A percentile compares a stretch with the other conserved stretches of the same genome.
Evolutionary conservation across 2,113 vertebrate species (phyloP).

Genomic region (Hippocampus abdominalis): DNA sequence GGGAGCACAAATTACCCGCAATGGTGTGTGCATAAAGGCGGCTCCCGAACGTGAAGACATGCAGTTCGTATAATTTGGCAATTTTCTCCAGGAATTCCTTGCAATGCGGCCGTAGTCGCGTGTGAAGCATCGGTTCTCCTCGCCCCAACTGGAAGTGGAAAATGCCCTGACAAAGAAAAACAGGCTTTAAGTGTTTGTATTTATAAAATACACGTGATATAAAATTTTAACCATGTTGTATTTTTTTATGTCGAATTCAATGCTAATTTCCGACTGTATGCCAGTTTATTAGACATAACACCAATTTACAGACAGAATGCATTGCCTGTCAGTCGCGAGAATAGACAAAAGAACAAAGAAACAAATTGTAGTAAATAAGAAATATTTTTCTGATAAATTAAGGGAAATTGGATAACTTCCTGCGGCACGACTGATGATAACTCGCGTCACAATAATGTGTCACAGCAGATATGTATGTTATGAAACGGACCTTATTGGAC

Average conservation of each 20-base stretch:
- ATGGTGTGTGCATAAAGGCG: slow-evolving; percentile 98
- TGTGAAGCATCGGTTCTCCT: slow-evolving; percentile 95
- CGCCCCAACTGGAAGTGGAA: slow-evolving; percentile 95
- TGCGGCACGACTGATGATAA: no score
- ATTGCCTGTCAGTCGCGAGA: no score
- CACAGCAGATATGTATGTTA: not conserved
- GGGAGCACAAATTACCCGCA: slow-evolving; percentile 75
- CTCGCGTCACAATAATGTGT: no score
- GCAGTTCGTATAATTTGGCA: slow-evolving; percentile 90
- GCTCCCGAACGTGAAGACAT: slow-evolving; percentile 97
- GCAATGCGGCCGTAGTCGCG: slow-evolving; percentile 93
- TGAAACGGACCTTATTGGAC: slow-evolving; percentile 84
- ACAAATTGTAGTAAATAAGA: no score
- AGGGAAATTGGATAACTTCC: no score
- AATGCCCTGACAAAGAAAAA: slow-evolving; percentile 78
- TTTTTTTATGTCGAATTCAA: not conserved
- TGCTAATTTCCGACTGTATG: no score
- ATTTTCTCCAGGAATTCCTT: slow-evolving; percentile 95
- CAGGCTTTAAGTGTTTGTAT: not conserved
- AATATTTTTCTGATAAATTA: no score
- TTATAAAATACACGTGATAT: not conserved
- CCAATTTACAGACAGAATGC: no score
- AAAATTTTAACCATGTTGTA: not conserved
- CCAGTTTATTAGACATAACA: no score
- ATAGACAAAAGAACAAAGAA: no score